Evolutionary conservation across 2,797 vertebrate genomes (phyloP).

Genomic region (Pseudomugil tenellus): DNA sequence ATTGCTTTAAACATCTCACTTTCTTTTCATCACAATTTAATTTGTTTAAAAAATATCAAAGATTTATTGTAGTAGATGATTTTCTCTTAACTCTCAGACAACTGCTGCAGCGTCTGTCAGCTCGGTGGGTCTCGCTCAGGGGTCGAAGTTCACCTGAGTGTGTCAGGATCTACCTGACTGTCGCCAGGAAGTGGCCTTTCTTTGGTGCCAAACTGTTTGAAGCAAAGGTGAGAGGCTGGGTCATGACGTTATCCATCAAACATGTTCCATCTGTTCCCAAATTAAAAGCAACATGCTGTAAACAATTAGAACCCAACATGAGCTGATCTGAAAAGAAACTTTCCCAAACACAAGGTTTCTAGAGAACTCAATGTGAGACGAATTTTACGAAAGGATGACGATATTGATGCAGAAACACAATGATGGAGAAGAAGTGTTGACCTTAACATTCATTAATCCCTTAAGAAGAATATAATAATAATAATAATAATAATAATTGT

Average conservation of each 20-base stretch:
- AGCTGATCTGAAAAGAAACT: no score
- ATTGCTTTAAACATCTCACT: no score
- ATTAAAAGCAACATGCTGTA: not conserved
- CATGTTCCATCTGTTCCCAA: not conserved
- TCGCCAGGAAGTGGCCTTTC: conserved; percentile 95
- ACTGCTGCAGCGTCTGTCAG: conserved; percentile 90
- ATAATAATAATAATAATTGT: no score
- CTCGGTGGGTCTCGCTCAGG: conserved; percentile 93
- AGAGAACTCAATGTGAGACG: no score
- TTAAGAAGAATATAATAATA: no score
- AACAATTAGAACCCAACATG: not conserved
- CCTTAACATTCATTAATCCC: no score
- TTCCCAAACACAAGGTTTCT: no score
- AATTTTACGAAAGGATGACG: no score
- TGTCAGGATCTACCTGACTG: conserved; percentile 93
- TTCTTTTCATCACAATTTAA: not conserved
- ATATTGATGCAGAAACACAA: no score
- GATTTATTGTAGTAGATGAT: not conserved
- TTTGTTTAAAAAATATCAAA: not conserved
- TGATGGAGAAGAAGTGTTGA: no score
- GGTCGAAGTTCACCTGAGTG: conserved; percentile 90
- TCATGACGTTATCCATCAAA: not conserved
- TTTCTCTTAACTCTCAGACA: conserved; percentile 76
- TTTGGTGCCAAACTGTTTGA: conserved; percentile 94
- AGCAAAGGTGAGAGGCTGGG: conserved; percentile 84